Conservation (phyloP, 2,888 invertebrate species). For the Mechanitis mazaeus region DNA sequence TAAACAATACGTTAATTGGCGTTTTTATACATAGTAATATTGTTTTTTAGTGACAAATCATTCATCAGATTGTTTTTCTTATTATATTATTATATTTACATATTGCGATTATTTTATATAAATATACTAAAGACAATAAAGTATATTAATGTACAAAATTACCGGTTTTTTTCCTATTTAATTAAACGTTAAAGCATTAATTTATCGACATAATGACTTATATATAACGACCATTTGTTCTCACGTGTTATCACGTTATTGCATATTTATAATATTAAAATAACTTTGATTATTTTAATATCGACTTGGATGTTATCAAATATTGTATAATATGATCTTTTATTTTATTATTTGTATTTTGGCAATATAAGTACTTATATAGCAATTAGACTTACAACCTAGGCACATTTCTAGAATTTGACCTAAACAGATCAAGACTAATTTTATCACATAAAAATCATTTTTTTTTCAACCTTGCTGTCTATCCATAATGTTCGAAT, state of each 20-base stretch:
- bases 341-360: neutral
- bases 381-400: too few species aligned
- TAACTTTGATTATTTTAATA: neutral
- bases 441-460: too few species aligned
- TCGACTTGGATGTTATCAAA: too few species aligned
- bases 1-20: neutral
- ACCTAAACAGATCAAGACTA: too few species aligned
- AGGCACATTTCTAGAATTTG: too few species aligned
- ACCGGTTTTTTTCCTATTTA: too few species aligned
- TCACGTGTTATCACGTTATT: conserved; percentile 1
- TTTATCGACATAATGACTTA: conserved; percentile 2
- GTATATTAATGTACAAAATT: too few species aligned
- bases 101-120: too few species aligned
- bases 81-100: neutral
- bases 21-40: neutral
- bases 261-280: neutral
- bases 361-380: neutral
- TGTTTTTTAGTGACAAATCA: neutral
- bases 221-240: neutral
- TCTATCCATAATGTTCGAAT: too few species aligned
- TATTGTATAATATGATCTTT: too few species aligned
- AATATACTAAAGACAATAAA: too few species aligned
- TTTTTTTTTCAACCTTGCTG: too few species aligned
- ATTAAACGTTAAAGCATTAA: neutral
- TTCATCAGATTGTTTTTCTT: neutral